phyloP scores from a whole-genome alignment of 2,888 invertebrate genomes.

The Cantharis lateralis region DNA sequence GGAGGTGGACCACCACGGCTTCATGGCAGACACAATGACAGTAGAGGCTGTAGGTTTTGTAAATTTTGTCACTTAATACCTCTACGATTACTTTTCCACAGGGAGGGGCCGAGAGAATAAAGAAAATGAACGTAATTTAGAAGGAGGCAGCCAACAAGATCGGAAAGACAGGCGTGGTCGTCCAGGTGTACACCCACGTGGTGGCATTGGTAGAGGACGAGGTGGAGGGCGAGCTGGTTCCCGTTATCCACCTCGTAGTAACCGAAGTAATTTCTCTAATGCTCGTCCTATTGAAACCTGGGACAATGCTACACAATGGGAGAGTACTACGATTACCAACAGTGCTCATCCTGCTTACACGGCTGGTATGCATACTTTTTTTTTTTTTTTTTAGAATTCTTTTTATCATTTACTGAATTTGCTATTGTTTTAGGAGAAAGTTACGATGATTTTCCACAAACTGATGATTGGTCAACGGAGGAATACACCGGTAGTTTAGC shows the following conservation, averaged over 20 bases:
- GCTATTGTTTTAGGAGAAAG: conserved; percentile 59
- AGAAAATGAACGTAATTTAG: conserved; percentile 53
- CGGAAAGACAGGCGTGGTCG: conserved; percentile 61
- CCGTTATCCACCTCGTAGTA: conserved; percentile 56
- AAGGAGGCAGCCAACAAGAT: conserved; percentile 44
- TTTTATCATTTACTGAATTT: neutral
- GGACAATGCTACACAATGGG: conserved; percentile 59
- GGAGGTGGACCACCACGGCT: conserved; percentile 58
- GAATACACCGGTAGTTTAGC: conserved; percentile 94
- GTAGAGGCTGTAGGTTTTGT: conserved; percentile 35
- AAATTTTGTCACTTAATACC: neutral
- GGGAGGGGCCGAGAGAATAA: conserved; percentile 41
- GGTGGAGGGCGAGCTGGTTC: conserved; percentile 52
- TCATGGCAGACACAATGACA: conserved; percentile 59
- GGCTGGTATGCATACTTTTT: conserved; percentile 7
- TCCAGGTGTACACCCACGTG: conserved; percentile 53
- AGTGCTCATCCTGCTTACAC: conserved; percentile 16
- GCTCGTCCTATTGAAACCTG: conserved; percentile 60
- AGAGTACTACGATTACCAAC: conserved; percentile 46
- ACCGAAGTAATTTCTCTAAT: conserved; percentile 38
- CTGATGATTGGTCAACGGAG: conserved; percentile 71
- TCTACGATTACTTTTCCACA: neutral
- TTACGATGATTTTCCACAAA: conserved; percentile 69
- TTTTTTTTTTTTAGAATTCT: neutral
- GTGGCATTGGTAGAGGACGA: conserved; percentile 61